A percentile compares a stretch with the other conserved stretches of the same genome.
phyloP scores from a whole-genome alignment of 2,113 vertebrate genomes.

The Xyrauchen texanus region DNA sequence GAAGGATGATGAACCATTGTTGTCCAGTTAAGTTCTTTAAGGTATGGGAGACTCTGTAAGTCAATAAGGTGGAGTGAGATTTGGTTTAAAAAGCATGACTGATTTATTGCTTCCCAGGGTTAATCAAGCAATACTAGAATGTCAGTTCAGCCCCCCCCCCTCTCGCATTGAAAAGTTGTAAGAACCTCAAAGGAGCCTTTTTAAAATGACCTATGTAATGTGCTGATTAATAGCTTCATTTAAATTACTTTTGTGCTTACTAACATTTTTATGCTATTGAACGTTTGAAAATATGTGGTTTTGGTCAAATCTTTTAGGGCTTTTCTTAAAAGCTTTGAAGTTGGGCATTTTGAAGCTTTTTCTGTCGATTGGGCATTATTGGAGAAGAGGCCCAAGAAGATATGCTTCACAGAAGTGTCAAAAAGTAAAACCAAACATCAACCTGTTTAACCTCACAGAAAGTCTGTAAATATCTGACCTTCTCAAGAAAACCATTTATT shows the following conservation, averaged over 20 bases:
- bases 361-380: too few species aligned
- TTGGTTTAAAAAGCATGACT: conserved; percentile 47
- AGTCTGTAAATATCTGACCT: neutral
- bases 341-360: too few species aligned
- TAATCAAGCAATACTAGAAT: conserved; percentile 47
- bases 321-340: too few species aligned
- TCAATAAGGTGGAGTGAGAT: conserved; percentile 48
- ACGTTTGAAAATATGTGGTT: too few species aligned
- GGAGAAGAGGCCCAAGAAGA: neutral
- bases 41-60: conserved; percentile 48
- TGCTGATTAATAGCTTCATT: neutral
- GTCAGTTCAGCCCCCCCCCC: conserved; percentile 2
- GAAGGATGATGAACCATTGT: too few species aligned
- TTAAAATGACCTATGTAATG: too few species aligned
- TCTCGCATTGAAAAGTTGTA: neutral
- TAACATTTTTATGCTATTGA: neutral
- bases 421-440: neutral
- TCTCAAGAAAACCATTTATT: too few species aligned
- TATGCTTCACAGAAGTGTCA: too few species aligned
- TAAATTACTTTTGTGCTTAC: neutral
- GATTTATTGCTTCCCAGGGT: conserved; percentile 34
- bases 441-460: neutral
- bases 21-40: neutral
- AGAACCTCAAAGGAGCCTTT: too few species aligned
- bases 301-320: too few species aligned